Conservation (phyloP, 2,888 invertebrate species). For the Carterocephalus palaemon region DNA sequence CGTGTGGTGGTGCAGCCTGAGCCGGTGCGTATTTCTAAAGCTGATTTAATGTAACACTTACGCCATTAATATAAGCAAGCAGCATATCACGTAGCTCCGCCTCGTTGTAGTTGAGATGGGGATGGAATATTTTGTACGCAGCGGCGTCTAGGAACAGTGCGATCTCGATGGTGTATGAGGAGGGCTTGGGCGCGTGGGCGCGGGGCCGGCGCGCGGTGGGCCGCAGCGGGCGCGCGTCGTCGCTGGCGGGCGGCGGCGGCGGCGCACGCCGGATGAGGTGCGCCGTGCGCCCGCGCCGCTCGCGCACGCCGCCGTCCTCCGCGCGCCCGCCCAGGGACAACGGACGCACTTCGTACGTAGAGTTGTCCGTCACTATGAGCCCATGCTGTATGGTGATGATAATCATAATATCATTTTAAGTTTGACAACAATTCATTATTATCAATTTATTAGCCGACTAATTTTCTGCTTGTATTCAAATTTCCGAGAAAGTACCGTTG, state of each 20-base stretch:
- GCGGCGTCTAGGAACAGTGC: conserved; percentile 87
- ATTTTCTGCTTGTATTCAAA: too few species aligned
- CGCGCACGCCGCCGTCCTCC: conserved; percentile 48
- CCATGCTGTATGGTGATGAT: conserved; percentile 77
- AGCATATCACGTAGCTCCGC: conserved; percentile 84
- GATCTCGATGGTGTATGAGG: conserved; percentile 82
- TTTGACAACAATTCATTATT: too few species aligned
- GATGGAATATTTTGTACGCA: conserved; percentile 84
- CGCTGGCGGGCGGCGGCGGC: conserved; percentile 59
- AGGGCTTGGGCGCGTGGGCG: conserved; percentile 44
- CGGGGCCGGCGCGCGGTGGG: conserved; percentile 52
- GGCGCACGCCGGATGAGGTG: conserved; percentile 80
- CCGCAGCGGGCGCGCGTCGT: conserved; percentile 61
- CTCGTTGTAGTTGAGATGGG: conserved; percentile 82
- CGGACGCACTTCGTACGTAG: conserved; percentile 84
- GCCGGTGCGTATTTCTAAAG: not conserved
- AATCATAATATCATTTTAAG: not conserved
- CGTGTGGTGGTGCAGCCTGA: too few species aligned
- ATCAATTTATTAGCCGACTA: too few species aligned
- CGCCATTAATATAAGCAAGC: conserved; percentile 87
- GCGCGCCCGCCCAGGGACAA: conserved; percentile 64
- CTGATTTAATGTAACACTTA: conserved; percentile 50
- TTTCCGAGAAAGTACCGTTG: too few species aligned
- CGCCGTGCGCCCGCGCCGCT: conserved; percentile 56
- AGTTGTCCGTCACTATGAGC: conserved; percentile 82